Evolutionary conservation across 2,888 invertebrate species (phyloP), one percentile per base, ranked within the genome.

Genomic region (Pecten maximus): DNA sequence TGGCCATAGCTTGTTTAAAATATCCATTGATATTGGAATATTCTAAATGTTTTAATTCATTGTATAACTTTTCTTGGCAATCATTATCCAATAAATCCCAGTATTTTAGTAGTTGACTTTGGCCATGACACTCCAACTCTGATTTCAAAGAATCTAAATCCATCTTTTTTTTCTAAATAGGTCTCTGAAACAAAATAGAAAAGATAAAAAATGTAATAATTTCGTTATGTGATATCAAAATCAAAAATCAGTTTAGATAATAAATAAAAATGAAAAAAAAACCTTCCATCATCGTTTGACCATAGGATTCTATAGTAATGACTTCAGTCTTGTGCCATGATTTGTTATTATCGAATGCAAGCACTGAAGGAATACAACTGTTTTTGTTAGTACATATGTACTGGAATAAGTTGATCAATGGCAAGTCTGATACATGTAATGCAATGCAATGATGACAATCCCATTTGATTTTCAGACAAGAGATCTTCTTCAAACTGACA

Each of bases 91-190:
- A 96, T 94, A 98, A 98, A 94, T 98, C 97, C 98, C 98, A 99
- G 97, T 98, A 98, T 94, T 98, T 97, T 48, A 99, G 97, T 94
- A 99, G 97, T 96, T 99, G 99, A 93, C 98, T 98, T 97, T 99
- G 99, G 90, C 98, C 98, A 96, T 98, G 97, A 93, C 97, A 97
- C 88, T 97, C 96, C 92, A 98, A 91, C 10, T 91, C 91, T 40
- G 89, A 74, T 90, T 89, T 92, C 44, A 95, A 91, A 40, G 90
- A 74, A 50, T 92, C 93, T 0, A 94, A 48, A 90, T 95, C 94
- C 95, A 95, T 95, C 16, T 87, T n/a, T 93, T 35, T 87, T 23
- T 6, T 39, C 35, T 88, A 35, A 74, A 3, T 74, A 74, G 35
- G 35, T 35, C 74, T 16, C 74, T 74, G 35, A 74, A 35, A 60